Conservation (phyloP, 92 coral and sea anemone genomes). For the Actinostola sp. region DNA sequence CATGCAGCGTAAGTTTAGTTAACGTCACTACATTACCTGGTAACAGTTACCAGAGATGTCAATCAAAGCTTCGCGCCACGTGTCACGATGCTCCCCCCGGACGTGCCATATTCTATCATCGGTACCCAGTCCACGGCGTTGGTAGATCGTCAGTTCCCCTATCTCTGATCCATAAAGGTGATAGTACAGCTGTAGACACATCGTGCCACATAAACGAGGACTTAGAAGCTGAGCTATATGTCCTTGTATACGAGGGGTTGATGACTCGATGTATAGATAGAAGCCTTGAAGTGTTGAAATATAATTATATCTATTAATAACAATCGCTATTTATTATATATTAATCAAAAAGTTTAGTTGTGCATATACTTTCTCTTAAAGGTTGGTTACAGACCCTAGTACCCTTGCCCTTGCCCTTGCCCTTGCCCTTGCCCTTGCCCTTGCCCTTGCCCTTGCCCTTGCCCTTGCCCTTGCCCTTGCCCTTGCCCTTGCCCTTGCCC, state of each 20-base stretch:
- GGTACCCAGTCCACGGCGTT: constrained; percentile 53
- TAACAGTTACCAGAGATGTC: constrained; percentile 70
- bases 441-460: too few species aligned
- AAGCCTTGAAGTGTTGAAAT: too few species aligned
- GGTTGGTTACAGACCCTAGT: too few species aligned
- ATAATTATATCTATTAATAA: too few species aligned
- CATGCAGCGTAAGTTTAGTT: too few species aligned
- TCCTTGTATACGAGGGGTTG: constrained; percentile 40
- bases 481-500: too few species aligned
- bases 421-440: too few species aligned
- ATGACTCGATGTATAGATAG: constrained; percentile 70
- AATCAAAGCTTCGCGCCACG: constrained; percentile 79
- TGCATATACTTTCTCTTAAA: too few species aligned
- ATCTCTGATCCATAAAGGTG: constrained; percentile 72
- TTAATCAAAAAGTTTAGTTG: too few species aligned
- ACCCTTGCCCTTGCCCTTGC: too few species aligned
- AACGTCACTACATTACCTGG: constrained; percentile 40
- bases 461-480: too few species aligned
- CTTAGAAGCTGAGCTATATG: constrained; percentile 66
- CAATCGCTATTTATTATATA: too few species aligned
- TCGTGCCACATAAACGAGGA: constrained; percentile 72
- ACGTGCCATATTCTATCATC: constrained; percentile 75
- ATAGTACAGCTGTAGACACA: constrained; percentile 80
- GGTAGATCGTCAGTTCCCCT: constrained; percentile 59
- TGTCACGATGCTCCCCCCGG: constrained; percentile 60